Evolutionary conservation across 2,888 invertebrate genomes (phyloP).

Genomic region (Cosmia pyralina): DNA sequence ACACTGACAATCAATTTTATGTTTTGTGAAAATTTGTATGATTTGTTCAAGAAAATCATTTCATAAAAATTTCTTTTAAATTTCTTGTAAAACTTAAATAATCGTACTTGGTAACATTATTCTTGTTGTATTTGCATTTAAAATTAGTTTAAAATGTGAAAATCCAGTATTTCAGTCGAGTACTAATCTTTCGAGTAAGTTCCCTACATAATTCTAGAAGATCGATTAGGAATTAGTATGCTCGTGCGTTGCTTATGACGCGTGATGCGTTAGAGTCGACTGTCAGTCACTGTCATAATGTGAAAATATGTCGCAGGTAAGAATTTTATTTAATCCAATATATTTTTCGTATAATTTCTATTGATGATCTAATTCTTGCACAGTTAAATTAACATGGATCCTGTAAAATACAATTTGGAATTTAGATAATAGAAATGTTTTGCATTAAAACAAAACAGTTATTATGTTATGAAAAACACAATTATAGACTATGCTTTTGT

Average conservation of each 20-base stretch:
- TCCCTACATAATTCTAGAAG: constrained; percentile 7
- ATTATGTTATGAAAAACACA: too few relatives aligned
- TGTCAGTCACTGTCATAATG: constrained; percentile 20
- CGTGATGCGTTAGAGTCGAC: constrained; percentile 24
- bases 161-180: not conserved
- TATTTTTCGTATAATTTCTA: not conserved
- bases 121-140: not conserved
- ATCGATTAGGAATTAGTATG: constrained; percentile 31
- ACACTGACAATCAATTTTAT: not conserved
- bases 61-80: too few relatives aligned
- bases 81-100: not conserved
- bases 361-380: not conserved
- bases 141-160: not conserved
- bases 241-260: constrained; percentile 2
- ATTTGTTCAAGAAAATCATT: too few relatives aligned
- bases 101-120: not conserved
- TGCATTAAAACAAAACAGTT: too few relatives aligned
- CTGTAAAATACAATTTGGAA: not conserved
- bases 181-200: not conserved
- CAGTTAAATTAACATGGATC: not conserved
- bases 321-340: not conserved
- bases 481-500: too few relatives aligned
- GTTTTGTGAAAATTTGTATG: not conserved
- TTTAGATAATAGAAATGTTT: too few relatives aligned
- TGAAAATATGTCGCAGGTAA: not conserved